Evolutionary conservation across 2,797 vertebrate species (phyloP), one percentile per base, ranked within the genome.

Genomic region (Coluber constrictor): DNA sequence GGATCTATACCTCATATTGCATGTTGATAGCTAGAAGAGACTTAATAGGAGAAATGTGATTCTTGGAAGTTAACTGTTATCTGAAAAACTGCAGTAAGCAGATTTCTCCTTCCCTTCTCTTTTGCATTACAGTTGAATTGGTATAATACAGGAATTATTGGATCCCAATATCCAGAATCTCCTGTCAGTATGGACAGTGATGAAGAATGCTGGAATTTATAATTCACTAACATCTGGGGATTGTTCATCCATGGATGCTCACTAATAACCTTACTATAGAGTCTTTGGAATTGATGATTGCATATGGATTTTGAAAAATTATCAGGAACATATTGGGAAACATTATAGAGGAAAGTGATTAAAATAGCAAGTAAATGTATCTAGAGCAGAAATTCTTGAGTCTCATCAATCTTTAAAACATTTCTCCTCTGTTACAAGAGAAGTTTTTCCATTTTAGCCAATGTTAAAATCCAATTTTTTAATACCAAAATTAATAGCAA

Each of bases 51-150:
- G 3, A 79, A 79, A 92, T 47, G 43, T 51, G 37, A 59, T 92
- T 59, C 18, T 61, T 29, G 11, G 5, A 6, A 63, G 92, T 90
- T 90, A 87, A 20, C 27, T 83, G 5, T 11, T 51, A 57, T 37
- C 43, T 63, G 51, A 59, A 87, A 86, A 29, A 27, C 57, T 32
- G 92, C 13, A 86, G 23, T 12, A 3, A 43, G 10, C 32, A 88
- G 56, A 29, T 54, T 9, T 3, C 2, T 0, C 12, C 11, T 4
- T 4, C 1, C 5, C 47, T 5, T 13, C 9, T 61, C 1, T 56
- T 79, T 86, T 63, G n/a, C 4, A 86, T 70, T 1, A 43, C 13
- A 18, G 20, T n/a, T 92, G 16, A 29, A n/a, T 90, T 79, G 87
- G 32, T 25, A 10, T 51, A 79, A 43, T 63, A 25, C 74, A 27